A percentile compares a stretch with the other conserved stretches of the same genome.
Evolutionary conservation across 2,113 vertebrate species (phyloP).

Genomic region (Phycodurus eques): DNA sequence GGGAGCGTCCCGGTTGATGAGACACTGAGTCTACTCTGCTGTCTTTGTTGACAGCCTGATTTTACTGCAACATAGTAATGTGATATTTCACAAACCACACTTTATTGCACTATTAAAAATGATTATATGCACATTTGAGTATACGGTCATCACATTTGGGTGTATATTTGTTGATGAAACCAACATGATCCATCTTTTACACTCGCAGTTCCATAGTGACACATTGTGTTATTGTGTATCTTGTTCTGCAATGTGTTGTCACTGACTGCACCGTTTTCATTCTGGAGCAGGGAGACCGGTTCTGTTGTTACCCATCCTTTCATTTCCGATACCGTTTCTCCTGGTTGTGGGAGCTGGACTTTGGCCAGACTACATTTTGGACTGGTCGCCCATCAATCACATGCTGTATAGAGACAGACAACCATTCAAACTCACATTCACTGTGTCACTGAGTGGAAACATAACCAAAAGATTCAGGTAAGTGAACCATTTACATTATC

Average conservation of each 20-base stretch:
- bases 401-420: no score
- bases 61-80: conserved; percentile 36
- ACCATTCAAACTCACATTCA: no score
- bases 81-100: neutral
- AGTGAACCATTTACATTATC: no score
- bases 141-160: neutral
- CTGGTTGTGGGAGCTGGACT: no score
- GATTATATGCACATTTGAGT: neutral
- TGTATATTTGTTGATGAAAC: neutral
- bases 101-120: conserved; percentile 1
- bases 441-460: no score
- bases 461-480: no score
- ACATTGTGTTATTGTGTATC: neutral
- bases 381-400: no score
- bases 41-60: conserved; percentile 36
- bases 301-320: no score
- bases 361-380: no score
- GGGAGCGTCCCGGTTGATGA: conserved; percentile 28
- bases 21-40: conserved; percentile 28
- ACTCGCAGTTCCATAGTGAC: neutral
- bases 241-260: neutral
- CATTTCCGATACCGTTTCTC: no score
- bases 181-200: no score
- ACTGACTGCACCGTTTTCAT: neutral
- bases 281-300: no score